Conservation (phyloP, 2,888 invertebrate species). For the Leptarthrus brevirostris region DNA sequence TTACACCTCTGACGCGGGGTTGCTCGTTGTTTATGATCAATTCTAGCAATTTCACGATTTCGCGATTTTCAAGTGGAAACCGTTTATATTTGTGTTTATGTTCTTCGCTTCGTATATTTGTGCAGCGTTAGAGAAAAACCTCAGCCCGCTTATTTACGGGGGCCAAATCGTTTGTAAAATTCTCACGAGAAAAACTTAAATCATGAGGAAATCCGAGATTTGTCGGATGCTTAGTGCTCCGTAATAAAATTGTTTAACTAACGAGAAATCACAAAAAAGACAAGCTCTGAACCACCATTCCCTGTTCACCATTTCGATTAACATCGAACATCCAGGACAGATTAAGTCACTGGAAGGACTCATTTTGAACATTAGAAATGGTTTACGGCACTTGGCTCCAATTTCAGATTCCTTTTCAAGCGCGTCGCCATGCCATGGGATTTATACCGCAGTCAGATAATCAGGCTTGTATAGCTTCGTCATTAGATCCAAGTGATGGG, state of each 20-base stretch:
- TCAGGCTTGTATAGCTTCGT: too few relatives aligned
- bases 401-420: too few relatives aligned
- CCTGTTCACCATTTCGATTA: neutral
- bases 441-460: too few relatives aligned
- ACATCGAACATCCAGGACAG: neutral
- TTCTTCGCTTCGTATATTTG: constrained; percentile 25
- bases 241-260: neutral
- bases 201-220: neutral
- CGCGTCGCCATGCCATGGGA: too few relatives aligned
- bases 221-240: neutral
- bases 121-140: neutral
- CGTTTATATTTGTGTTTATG: constrained; percentile 37
- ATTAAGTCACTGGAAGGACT: neutral
- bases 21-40: constrained; percentile 31
- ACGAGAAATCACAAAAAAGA: too few relatives aligned
- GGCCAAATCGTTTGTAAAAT: neutral
- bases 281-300: neutral
- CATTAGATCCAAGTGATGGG: too few relatives aligned
- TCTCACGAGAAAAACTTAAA: neutral
- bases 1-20: constrained; percentile 7
- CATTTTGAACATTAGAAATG: too few relatives aligned
- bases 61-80: constrained; percentile 21
- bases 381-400: too few relatives aligned
- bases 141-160: constrained; percentile 4
- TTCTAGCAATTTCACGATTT: constrained; percentile 29